phyloP scores from a whole-genome alignment of 2,113 vertebrate species.

The Oreamnos americanus region DNA sequence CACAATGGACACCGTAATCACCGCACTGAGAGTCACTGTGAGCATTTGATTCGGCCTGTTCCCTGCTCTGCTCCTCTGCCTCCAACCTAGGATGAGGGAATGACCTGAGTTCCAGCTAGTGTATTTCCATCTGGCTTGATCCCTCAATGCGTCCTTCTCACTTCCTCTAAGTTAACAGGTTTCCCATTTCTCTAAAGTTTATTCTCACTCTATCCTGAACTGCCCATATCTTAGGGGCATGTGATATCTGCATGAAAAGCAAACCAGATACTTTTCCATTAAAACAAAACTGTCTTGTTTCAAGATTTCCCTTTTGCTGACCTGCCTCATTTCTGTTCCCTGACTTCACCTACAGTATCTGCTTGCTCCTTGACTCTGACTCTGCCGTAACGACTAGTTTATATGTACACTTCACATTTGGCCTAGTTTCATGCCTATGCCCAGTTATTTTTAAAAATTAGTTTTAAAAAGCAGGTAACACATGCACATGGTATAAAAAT shows the following conservation, averaged over 20 bases:
- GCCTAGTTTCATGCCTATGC: not conserved
- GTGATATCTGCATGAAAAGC: not conserved
- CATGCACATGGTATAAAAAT: not conserved
- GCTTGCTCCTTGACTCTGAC: not conserved
- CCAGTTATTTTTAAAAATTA: not conserved
- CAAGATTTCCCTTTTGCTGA: not conserved
- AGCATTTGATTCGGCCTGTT: not conserved
- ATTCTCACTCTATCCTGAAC: not conserved
- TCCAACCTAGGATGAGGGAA: not conserved
- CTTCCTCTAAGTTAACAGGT: not conserved
- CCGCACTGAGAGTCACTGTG: not conserved
- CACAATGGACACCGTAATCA: not conserved
- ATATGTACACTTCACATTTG: not conserved
- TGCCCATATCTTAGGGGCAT: not conserved
- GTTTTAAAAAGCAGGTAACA: constrained; percentile 2
- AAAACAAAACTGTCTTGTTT: not conserved
- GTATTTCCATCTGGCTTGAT: not conserved
- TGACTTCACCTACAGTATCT: not conserved
- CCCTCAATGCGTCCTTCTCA: not conserved
- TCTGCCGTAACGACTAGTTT: not conserved
- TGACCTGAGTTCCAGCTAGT: not conserved
- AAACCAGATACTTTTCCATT: not conserved
- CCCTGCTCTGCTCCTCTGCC: not conserved
- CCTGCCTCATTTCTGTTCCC: not conserved
- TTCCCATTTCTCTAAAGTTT: not conserved